Evolutionary conservation across 2,888 invertebrate genomes (phyloP).

Genomic region (Macrosiphum euphorbiae): DNA sequence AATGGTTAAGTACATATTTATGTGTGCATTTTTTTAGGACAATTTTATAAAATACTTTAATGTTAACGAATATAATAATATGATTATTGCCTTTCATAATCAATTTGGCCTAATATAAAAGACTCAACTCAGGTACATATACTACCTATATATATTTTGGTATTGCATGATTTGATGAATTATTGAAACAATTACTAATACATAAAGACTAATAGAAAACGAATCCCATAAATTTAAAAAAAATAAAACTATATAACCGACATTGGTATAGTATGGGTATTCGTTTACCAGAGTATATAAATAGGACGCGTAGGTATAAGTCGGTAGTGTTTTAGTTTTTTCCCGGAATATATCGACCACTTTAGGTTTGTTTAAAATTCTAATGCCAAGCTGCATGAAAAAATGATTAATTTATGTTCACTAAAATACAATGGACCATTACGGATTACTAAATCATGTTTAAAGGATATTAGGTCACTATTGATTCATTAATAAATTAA

Average conservation of each 20-base stretch:
- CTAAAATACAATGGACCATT: too few relatives aligned
- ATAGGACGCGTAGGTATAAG: background rate
- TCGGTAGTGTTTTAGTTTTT: background rate
- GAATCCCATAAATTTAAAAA: background rate
- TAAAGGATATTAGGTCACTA: too few relatives aligned
- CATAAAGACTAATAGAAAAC: background rate
- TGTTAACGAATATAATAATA: background rate
- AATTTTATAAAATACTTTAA: background rate
- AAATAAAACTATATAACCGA: background rate
- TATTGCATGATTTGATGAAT: background rate
- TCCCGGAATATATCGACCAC: background rate
- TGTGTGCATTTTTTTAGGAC: background rate
- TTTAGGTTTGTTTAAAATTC: background rate
- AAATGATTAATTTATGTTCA: too few relatives aligned
- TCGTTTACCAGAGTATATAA: background rate
- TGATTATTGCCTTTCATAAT: background rate
- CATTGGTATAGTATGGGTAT: background rate
- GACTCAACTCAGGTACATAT: background rate
- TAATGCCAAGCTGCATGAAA: background rate
- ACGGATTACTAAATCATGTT: too few relatives aligned
- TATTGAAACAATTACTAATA: background rate
- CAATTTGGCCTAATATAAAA: conserved; percentile 4
- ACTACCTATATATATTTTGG: background rate
- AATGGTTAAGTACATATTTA: background rate
- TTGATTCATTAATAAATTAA: too few relatives aligned